Percentiles rank a stretch among this genome's conserved stretches.
Evolutionary conservation across 2,797 vertebrate species (phyloP).

Genomic region (Mastacembelus armatus): DNA sequence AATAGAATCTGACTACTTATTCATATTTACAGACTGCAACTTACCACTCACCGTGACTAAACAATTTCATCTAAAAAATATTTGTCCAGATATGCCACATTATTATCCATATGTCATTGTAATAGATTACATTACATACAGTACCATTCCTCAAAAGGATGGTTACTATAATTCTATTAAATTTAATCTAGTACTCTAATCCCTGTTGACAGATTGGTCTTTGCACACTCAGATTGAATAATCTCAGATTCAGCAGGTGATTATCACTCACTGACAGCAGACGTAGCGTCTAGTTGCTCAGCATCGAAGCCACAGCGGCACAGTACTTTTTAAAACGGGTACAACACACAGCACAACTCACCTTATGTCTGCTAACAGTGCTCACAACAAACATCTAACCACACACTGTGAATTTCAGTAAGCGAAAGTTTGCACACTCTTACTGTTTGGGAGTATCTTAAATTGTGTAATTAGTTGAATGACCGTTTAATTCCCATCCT

Average conservation of each 20-base stretch:
- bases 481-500: neutral
- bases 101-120: slow-evolving; percentile 37
- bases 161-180: slow-evolving; percentile 44
- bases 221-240: slow-evolving; percentile 30
- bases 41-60: slow-evolving; percentile 2
- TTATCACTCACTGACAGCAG: slow-evolving; percentile 31
- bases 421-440: neutral
- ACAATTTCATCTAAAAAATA: slow-evolving; percentile 32
- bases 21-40: slow-evolving; percentile 45
- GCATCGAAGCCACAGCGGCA: slow-evolving; percentile 30
- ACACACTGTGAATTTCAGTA: slow-evolving; percentile 7
- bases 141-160: slow-evolving; percentile 8
- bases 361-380: slow-evolving; percentile 31
- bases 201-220: slow-evolving; percentile 33
- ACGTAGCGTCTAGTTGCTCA: slow-evolving; percentile 1
- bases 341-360: slow-evolving; percentile 32
- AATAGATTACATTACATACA: slow-evolving; percentile 53
- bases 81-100: slow-evolving; percentile 15
- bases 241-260: slow-evolving; percentile 19
- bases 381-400: slow-evolving; percentile 47
- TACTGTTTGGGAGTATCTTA: neutral
- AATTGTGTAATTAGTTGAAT: neutral
- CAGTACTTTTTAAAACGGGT: slow-evolving; percentile 43
- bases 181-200: slow-evolving; percentile 42
- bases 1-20: slow-evolving; percentile 9